phyloP scores from a whole-genome alignment of 2,888 invertebrate species.

The Congeria kusceri region DNA sequence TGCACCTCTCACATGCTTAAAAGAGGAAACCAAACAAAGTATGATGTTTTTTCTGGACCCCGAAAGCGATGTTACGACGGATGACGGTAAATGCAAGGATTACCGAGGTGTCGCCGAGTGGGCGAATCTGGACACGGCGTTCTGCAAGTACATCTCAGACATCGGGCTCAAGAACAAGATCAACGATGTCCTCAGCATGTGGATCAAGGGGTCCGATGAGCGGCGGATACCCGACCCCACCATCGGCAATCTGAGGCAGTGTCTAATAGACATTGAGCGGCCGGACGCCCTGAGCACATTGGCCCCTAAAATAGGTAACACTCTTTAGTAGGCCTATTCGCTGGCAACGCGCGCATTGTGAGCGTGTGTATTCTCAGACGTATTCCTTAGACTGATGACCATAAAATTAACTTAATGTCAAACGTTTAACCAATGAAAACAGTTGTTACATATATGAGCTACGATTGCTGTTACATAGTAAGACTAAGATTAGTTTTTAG shows the following conservation, averaged over 20 bases:
- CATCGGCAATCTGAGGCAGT: slow-evolving; percentile 36
- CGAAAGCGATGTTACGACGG: slow-evolving; percentile 10
- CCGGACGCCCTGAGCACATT: slow-evolving; percentile 44
- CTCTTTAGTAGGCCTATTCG: not conserved
- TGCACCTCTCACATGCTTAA: slow-evolving; percentile 33
- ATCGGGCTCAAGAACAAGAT: slow-evolving; percentile 30
- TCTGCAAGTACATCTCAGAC: slow-evolving; percentile 33
- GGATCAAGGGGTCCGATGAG: slow-evolving; percentile 25
- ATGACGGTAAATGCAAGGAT: slow-evolving; percentile 24
- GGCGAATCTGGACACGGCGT: slow-evolving; percentile 31
- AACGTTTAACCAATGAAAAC: too few species aligned
- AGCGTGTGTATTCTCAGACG: too few species aligned
- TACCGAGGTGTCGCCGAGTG: slow-evolving; percentile 46
- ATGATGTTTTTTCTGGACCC: slow-evolving; percentile 39
- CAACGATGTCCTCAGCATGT: slow-evolving; percentile 44
- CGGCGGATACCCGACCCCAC: slow-evolving; percentile 29
- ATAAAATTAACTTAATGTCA: too few species aligned
- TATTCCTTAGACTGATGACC: too few species aligned
- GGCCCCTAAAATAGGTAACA: slow-evolving; percentile 46
- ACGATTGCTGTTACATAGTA: too few species aligned
- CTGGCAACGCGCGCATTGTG: too few species aligned
- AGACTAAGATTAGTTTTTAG: too few species aligned
- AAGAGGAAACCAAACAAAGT: slow-evolving; percentile 17
- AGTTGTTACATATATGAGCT: too few species aligned
- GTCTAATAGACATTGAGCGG: slow-evolving; percentile 33